Evolutionary conservation across 2,113 vertebrate species (phyloP).

Genomic region (Passer montanus): DNA sequence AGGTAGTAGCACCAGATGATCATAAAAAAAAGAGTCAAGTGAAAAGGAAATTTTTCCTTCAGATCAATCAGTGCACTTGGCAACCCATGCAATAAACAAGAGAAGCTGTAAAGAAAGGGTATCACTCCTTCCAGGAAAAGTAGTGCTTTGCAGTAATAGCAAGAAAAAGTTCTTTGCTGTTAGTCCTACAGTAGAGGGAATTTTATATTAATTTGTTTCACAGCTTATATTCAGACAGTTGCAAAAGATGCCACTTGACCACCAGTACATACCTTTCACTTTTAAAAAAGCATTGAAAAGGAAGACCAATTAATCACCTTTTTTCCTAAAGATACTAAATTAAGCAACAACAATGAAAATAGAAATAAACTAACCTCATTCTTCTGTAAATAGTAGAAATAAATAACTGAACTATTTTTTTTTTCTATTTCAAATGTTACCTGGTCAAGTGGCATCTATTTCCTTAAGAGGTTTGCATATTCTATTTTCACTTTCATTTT

Average conservation of each 20-base stretch:
- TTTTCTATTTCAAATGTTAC: neutral
- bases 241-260: neutral
- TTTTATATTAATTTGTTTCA: neutral
- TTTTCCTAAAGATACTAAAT: neutral
- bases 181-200: neutral
- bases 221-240: neutral
- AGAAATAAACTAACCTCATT: fast-evolving
- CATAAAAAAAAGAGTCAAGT: neutral
- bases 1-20: neutral
- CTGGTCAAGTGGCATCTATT: neutral
- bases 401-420: neutral
- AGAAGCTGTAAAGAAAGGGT: neutral
- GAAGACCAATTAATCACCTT: neutral
- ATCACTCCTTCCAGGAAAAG: neutral
- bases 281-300: neutral
- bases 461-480: neutral
- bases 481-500: neutral
- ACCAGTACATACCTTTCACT: neutral
- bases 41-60: neutral
- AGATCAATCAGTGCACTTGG: neutral
- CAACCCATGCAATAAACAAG: neutral
- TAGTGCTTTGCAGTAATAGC: neutral
- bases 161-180: neutral
- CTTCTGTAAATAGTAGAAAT: neutral
- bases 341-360: neutral